Percentiles rank a stretch among this genome's conserved stretches.
These are phyloP conservation scores for Desmophyllum pertusum DNA, from an alignment of 92 coral and sea anemone species.

Conservation along the genomic window DNA sequence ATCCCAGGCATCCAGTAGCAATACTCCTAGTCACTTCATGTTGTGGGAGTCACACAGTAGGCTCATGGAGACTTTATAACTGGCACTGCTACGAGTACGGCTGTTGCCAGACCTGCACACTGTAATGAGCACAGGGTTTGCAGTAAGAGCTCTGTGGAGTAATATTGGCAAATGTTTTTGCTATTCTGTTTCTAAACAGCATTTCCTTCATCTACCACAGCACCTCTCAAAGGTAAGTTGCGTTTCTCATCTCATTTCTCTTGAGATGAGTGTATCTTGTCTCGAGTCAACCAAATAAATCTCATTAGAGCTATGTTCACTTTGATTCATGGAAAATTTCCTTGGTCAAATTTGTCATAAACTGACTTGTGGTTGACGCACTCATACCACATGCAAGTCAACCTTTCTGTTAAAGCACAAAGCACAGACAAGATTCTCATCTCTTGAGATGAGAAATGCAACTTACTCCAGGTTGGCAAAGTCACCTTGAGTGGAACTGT, in stretches of 20 bases:
- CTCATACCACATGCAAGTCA: not conserved
- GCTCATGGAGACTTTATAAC: not conserved
- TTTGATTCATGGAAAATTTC: too few relatives aligned
- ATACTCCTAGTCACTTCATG: too few relatives aligned
- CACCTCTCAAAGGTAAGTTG: not conserved
- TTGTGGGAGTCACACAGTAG: too few relatives aligned
- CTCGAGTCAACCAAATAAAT: not conserved
- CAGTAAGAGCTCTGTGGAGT: not conserved
- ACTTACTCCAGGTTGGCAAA: not conserved
- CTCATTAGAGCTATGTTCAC: too few relatives aligned
- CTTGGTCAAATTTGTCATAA: not conserved
- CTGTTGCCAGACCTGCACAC: not conserved
- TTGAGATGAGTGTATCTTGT: not conserved
- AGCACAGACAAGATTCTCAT: not conserved
- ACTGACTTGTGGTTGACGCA: not conserved
- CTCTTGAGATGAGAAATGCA: conserved; percentile 8
- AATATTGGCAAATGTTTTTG: not conserved
- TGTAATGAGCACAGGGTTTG: too few relatives aligned
- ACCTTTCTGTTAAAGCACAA: not conserved
- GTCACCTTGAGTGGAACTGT: not conserved
- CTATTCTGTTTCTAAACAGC: not conserved
- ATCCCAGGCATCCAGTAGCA: too few relatives aligned
- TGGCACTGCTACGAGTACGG: not conserved
- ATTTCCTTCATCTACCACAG: not conserved
- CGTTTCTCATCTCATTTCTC: not conserved